These are phyloP conservation scores for Bucorvus abyssinicus DNA, from an alignment of 2,797 vertebrate genomes.

Conservation along the genomic window DNA sequence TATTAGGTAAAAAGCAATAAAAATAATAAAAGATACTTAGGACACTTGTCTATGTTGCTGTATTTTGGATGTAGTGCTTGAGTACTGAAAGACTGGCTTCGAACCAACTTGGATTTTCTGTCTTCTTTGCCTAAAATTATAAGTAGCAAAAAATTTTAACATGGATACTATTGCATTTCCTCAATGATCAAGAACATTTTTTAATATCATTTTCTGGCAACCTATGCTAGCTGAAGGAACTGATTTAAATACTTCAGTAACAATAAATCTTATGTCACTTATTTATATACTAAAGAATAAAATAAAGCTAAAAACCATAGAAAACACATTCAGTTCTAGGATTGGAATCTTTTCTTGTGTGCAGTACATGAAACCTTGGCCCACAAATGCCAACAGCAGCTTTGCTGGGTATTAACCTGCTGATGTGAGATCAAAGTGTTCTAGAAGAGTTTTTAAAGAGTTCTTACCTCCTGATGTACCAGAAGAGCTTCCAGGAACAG, in stretches of 20 bases:
- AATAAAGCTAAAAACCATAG: neutral
- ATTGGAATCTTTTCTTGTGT: neutral
- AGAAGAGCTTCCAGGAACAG: constrained; percentile 79
- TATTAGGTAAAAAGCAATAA: neutral
- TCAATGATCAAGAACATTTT: neutral
- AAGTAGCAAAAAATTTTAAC: constrained; percentile 28
- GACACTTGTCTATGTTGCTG: constrained; percentile 82
- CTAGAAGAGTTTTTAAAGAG: neutral
- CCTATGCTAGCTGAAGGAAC: neutral
- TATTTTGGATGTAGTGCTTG: constrained; percentile 88
- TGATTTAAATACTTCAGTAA: neutral
- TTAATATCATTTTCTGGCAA: neutral
- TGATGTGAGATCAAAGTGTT: neutral
- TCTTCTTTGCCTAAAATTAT: constrained; percentile 86
- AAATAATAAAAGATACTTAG: constrained; percentile 69
- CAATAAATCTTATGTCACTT: neutral
- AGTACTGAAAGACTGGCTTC: constrained; percentile 93
- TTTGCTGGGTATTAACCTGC: neutral
- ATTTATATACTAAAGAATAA: neutral
- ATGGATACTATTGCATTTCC: neutral
- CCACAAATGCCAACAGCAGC: neutral
- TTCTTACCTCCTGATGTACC: constrained; percentile 76
- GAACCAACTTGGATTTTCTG: constrained; percentile 90
- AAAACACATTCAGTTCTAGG: neutral
- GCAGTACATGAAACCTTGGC: neutral